Evolutionary conservation across 2,797 vertebrate species (phyloP).

Genomic region (Eupleurogrammus muticus): DNA sequence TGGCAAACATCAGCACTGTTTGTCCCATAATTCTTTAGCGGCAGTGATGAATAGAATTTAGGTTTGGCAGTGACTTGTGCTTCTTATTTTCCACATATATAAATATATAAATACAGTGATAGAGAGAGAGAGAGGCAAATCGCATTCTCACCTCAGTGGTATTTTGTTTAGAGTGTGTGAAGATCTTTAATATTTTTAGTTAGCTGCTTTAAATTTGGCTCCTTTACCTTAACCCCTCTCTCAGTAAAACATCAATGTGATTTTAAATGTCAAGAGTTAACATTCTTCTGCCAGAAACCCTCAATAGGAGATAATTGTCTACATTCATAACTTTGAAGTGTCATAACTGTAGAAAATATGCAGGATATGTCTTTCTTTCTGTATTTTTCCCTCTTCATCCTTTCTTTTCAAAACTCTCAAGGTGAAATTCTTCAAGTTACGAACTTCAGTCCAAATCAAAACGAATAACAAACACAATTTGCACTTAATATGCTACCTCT

Average conservation of each 20-base stretch:
- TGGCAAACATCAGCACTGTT: slow-evolving; percentile 52
- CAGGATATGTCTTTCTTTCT: background rate
- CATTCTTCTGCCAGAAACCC: slow-evolving; percentile 58
- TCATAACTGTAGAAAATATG: too few species aligned
- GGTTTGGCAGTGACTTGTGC: slow-evolving; percentile 2
- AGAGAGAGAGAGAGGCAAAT: too few species aligned
- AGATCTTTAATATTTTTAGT: slow-evolving; percentile 44
- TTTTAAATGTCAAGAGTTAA: slow-evolving; percentile 70
- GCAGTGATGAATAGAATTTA: slow-evolving; percentile 17
- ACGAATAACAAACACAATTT: background rate
- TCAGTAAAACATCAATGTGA: slow-evolving; percentile 50
- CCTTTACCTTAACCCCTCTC: slow-evolving; percentile 36
- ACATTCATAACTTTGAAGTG: slow-evolving; percentile 51
- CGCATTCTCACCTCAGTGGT: too few species aligned
- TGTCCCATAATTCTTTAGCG: slow-evolving; percentile 31
- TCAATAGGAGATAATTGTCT: slow-evolving; percentile 64
- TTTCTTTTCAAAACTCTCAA: background rate
- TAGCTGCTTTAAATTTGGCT: slow-evolving; percentile 37
- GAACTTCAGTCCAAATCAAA: background rate
- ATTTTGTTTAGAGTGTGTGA: slow-evolving; percentile 7
- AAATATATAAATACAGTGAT: too few species aligned
- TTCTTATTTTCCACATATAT: slow-evolving; percentile 3
- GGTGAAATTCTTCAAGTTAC: background rate
- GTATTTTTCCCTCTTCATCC: background rate
- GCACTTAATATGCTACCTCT: background rate